Percentiles rank a stretch among this genome's conserved stretches.
Conservation (phyloP, 2,113 vertebrate species). For the Rafetus swinhoei region DNA sequence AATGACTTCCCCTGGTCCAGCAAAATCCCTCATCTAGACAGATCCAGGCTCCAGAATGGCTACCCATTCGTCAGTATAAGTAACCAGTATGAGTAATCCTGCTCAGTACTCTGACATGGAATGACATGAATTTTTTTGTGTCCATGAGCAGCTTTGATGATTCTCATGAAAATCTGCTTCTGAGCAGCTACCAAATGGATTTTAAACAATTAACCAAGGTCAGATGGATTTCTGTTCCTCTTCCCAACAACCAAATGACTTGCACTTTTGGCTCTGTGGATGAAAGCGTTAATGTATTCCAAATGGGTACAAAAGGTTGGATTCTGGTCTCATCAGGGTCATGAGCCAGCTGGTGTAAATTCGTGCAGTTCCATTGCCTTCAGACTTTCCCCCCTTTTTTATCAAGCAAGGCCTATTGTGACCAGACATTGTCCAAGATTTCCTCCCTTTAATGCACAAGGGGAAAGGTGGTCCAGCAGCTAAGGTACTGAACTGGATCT, state of each 20-base stretch:
- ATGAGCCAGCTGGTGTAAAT: background rate
- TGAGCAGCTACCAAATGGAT: slow-evolving; percentile 36
- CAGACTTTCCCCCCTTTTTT: background rate
- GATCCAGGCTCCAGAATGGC: slow-evolving; percentile 75
- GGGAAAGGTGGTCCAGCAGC: too few relatives aligned
- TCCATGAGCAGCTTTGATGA: slow-evolving; percentile 24
- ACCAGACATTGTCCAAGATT: background rate
- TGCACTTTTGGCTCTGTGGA: background rate
- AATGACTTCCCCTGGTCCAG: too few relatives aligned
- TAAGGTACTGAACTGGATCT: background rate
- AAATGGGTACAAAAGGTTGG: background rate
- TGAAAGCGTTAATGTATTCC: slow-evolving; percentile 4
- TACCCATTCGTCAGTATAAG: slow-evolving; percentile 41
- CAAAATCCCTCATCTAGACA: slow-evolving; percentile 11
- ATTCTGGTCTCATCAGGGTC: background rate
- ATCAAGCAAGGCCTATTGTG: background rate
- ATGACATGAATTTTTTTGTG: slow-evolving; percentile 15
- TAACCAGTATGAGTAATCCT: background rate
- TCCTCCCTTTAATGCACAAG: background rate
- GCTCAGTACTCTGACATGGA: slow-evolving; percentile 29
- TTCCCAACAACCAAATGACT: background rate
- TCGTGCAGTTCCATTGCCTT: background rate
- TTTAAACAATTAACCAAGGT: background rate
- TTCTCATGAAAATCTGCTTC: slow-evolving; percentile 53
- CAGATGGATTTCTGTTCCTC: slow-evolving; percentile 13